phyloP scores from a whole-genome alignment of 2,797 vertebrate species.

The Hylomyscus alleni region DNA sequence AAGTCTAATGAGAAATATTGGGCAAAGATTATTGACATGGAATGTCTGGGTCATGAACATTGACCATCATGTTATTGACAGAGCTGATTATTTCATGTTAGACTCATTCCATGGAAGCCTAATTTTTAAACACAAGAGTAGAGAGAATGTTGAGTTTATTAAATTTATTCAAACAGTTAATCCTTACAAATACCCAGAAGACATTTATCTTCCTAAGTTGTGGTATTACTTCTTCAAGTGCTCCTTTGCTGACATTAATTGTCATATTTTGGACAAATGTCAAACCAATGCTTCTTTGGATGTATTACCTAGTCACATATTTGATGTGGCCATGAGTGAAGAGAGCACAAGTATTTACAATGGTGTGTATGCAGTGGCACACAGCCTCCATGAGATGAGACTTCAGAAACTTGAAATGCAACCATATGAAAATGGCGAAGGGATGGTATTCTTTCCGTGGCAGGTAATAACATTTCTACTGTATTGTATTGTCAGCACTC shows the following conservation, averaged over 20 bases:
- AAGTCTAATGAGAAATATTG: neutral
- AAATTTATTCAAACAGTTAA: too few species aligned
- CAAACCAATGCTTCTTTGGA: neutral
- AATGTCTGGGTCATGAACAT: neutral
- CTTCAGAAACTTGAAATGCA: too few species aligned
- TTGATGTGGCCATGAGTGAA: neutral
- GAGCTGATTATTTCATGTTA: neutral
- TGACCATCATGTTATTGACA: neutral
- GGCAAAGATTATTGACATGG: neutral
- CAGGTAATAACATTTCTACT: neutral
- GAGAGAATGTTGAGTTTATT: neutral
- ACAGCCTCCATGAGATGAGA: neutral
- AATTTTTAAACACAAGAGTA: neutral
- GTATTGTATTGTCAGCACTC: neutral
- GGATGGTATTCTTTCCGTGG: neutral
- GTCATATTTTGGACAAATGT: neutral
- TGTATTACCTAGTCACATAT: neutral
- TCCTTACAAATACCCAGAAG: too few species aligned
- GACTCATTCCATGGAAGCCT: neutral
- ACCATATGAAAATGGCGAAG: neutral
- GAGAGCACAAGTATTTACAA: neutral
- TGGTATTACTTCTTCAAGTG: neutral
- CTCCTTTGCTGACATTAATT: neutral
- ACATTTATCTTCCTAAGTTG: too few species aligned
- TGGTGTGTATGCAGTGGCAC: neutral